These are phyloP conservation scores for Phoeniculus purpureus DNA, from an alignment of 2,797 vertebrate genomes.

Conservation along the genomic window DNA sequence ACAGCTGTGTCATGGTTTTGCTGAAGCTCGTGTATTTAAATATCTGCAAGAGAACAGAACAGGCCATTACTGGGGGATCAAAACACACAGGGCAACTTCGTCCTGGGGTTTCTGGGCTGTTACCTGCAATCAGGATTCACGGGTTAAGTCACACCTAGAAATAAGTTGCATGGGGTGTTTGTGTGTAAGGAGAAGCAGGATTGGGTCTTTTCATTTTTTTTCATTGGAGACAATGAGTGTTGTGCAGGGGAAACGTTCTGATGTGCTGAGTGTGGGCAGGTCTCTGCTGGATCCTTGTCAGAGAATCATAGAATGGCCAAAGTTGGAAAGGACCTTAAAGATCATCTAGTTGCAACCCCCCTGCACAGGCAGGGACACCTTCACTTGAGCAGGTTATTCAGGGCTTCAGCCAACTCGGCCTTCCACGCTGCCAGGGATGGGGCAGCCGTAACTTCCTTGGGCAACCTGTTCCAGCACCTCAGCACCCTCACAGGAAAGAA, in stretches of 20 bases:
- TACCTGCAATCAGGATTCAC: not conserved
- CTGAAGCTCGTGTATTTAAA: slow-evolving; percentile 78
- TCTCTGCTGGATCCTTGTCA: not conserved
- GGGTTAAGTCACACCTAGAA: not conserved
- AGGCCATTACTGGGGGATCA: not conserved
- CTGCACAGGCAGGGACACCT: no score
- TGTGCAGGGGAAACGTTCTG: not conserved
- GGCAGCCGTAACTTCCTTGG: no score
- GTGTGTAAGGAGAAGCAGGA: not conserved
- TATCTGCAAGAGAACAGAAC: slow-evolving; percentile 75
- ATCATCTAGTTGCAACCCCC: no score
- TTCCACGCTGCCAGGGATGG: no score
- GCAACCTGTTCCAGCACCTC: no score
- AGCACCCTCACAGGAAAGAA: no score
- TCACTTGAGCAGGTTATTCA: no score
- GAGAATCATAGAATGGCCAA: no score
- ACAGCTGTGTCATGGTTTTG: slow-evolving; percentile 76
- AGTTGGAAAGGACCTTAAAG: no score
- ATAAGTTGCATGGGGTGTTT: not conserved
- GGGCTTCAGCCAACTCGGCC: no score
- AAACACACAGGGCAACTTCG: not conserved
- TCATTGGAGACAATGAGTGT: not conserved
- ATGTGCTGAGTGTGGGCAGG: not conserved
- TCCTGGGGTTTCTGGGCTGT: not conserved
- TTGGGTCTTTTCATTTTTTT: not conserved